Conservation (phyloP, 2,797 vertebrate genomes). For the Moxostoma hubbsi region DNA sequence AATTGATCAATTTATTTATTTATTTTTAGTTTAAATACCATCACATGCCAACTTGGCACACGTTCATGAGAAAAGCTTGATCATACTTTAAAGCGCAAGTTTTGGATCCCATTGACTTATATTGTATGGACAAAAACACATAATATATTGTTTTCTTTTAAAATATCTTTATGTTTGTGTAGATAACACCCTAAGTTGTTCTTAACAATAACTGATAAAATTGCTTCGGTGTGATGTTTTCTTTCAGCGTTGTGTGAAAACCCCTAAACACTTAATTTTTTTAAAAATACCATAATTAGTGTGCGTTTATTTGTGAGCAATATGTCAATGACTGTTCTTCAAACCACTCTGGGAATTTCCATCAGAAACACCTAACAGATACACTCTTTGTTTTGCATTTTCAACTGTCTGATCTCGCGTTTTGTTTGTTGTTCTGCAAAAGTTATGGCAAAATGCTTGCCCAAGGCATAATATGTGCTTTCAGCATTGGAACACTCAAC, state of each 20-base stretch:
- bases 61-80: no score
- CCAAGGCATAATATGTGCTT: slow-evolving; percentile 53
- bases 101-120: not conserved
- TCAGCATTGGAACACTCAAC: slow-evolving; percentile 4
- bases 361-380: slow-evolving; percentile 50
- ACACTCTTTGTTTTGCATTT: slow-evolving; percentile 48
- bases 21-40: no score
- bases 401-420: slow-evolving; percentile 60
- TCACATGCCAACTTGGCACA: no score
- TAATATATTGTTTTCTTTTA: not conserved
- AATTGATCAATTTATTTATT: no score
- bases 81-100: no score
- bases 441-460: slow-evolving; percentile 46
- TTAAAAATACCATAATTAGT: slow-evolving; percentile 54
- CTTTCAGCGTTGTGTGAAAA: slow-evolving; percentile 48
- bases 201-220: slow-evolving; percentile 37
- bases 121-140: not conserved
- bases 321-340: slow-evolving; percentile 35
- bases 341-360: slow-evolving; percentile 60
- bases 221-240: slow-evolving; percentile 18
- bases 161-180: not conserved
- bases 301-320: slow-evolving; percentile 48
- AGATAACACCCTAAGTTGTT: slow-evolving; percentile 16
- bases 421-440: slow-evolving; percentile 46
- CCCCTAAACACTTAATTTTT: slow-evolving; percentile 38